These are phyloP conservation scores for Brachionus paranguensis DNA, from an alignment of 1,140 invertebrate species.

Conservation along the genomic window DNA sequence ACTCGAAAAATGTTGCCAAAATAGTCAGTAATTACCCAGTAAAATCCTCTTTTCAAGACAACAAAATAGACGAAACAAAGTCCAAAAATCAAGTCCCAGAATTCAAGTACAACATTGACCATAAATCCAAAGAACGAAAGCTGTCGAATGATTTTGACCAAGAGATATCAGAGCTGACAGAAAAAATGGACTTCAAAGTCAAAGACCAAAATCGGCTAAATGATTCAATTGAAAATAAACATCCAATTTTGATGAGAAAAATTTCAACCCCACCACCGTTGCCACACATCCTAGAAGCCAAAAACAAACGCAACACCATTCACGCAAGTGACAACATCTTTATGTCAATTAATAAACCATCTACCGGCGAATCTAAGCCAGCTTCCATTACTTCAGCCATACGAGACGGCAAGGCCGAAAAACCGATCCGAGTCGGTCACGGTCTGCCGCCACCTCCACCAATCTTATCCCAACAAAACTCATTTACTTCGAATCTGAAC, in stretches of 20 bases:
- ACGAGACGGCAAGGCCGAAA: neutral
- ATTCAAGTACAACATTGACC: neutral
- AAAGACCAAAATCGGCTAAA: neutral
- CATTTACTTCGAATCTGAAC: neutral
- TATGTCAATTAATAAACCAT: neutral
- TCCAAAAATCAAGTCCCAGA: neutral
- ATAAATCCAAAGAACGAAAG: neutral
- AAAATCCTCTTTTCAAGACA: neutral
- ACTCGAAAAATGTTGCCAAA: neutral
- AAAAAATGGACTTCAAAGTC: neutral
- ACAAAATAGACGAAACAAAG: neutral
- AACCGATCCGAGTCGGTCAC: neutral
- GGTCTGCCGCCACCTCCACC: neutral
- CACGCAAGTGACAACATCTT: neutral
- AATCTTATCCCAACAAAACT: neutral
- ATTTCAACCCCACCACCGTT: slow-evolving; percentile 6
- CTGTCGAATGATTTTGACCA: neutral
- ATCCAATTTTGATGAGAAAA: neutral
- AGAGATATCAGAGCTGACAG: neutral
- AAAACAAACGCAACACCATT: neutral
- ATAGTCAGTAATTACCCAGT: neutral
- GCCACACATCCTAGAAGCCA: neutral
- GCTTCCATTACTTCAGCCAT: neutral
- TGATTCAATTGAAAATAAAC: neutral
- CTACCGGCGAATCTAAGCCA: neutral